Base-by-base conservation (phyloP, 2,113 vertebrate species). In the Nymphicus hollandicus region DNA sequence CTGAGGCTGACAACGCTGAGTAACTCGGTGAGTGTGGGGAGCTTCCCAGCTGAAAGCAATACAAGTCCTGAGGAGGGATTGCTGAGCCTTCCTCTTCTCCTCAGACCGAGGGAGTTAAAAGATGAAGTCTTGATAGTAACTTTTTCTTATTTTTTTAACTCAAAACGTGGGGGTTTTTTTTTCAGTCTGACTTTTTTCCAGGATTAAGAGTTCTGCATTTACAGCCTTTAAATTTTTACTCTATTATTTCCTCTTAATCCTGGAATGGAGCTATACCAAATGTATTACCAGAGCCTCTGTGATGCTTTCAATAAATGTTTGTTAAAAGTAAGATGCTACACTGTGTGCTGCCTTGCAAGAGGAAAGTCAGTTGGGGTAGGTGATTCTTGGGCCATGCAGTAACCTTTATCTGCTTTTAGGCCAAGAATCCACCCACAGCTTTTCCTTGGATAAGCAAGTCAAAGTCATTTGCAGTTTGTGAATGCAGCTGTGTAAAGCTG, bases 11-110 rank as follows among this genome's bases (percentile, higher is more conserved):
- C 76, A 66, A 5, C 56, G 24, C 56, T 58, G 56, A 58, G 56
- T 7, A 35, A 58, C 56, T 58, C 9, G 13, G 56, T 58, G 56
- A 58, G 56, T 35, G 33, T n/a, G 78, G 93, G 89, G 82, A 79
- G 93, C 85, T 58, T 82, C 72, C 86, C 60, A 47, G 63, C 95
- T 8, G 73, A 93, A 97, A 98, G 97, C 98, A 98, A 98, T 98
- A 98, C 98, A 96, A 95, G 80, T 86, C 93, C 87, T 5, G 33
- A 52, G 92, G 79, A 70, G n/a, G 74, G 77, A 25, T n/a, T 17
- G 43, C 91, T 49, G 49, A 63, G 58, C 96, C 95, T 94, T 97
- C 56, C 94, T 93, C 89, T 41, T 5, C 68, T 82, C 96, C 96
- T 97, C 98, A 96, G 94, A 24, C 94, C 10, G 80, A 94, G 90